A percentile compares a stretch with the other conserved stretches of the same genome.
Evolutionary conservation across 2,888 invertebrate genomes (phyloP).

Genomic region (Mesodorylaimus sp.): DNA sequence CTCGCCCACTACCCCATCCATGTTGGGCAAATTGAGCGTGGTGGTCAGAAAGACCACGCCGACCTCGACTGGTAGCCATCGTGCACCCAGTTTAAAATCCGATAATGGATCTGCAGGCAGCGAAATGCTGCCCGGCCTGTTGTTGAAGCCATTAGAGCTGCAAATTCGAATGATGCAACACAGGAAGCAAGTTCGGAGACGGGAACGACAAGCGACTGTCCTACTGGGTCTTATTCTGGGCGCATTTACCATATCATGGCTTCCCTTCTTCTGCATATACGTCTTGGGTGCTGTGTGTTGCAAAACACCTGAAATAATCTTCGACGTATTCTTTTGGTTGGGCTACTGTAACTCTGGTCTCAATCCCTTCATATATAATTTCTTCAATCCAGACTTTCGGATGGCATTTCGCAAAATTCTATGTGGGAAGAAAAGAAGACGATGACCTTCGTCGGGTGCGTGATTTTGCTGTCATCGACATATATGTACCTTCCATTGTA

Average conservation of each 20-base stretch:
- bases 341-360: conserved; percentile 63
- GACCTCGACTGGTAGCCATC: too few species aligned
- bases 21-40: too few species aligned
- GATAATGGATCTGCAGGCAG: too few species aligned
- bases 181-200: conserved; percentile 47
- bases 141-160: too few species aligned
- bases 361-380: conserved; percentile 71
- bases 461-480: too few species aligned
- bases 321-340: conserved; percentile 46
- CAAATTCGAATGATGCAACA: background rate
- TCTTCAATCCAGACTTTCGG: conserved; percentile 86
- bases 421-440: background rate
- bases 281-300: conserved; percentile 32
- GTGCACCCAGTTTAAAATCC: too few species aligned
- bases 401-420: conserved; percentile 45
- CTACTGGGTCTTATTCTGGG: conserved; percentile 95
- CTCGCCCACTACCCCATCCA: too few species aligned
- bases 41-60: too few species aligned
- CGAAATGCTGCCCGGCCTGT: too few species aligned
- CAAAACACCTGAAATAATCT: conserved; percentile 15
- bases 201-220: conserved; percentile 85
- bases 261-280: conserved; percentile 68
- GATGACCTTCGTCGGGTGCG: too few species aligned
- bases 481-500: too few species aligned
- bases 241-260: conserved; percentile 92